Evolutionary conservation across 2,888 invertebrate genomes (phyloP).

Genomic region (Cinara cedri): DNA sequence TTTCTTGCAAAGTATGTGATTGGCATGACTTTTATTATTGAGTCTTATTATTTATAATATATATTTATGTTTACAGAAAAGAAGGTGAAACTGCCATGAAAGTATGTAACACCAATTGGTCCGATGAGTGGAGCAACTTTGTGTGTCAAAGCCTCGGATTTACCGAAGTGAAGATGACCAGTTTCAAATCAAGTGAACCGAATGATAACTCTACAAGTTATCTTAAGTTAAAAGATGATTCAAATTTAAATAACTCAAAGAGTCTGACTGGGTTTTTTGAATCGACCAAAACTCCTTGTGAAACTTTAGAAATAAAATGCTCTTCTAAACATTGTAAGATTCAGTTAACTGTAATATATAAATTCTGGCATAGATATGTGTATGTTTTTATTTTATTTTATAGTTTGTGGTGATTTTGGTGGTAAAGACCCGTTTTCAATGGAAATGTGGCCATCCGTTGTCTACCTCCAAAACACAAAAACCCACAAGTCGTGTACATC

Average conservation of each 20-base stretch:
- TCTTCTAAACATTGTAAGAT: constrained; percentile 68
- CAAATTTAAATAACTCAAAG: constrained; percentile 60
- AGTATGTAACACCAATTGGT: constrained; percentile 63
- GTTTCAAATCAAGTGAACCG: constrained; percentile 61
- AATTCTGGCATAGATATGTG: neutral
- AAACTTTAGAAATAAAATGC: constrained; percentile 65
- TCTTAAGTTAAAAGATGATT: constrained; percentile 61
- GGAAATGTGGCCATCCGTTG: constrained; percentile 69
- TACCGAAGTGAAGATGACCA: constrained; percentile 63
- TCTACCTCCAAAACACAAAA: constrained; percentile 65
- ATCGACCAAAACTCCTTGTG: constrained; percentile 63
- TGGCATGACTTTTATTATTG: constrained; percentile 61
- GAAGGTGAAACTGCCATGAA: constrained; percentile 32
- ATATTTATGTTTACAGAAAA: constrained; percentile 26
- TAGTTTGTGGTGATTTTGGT: constrained; percentile 64
- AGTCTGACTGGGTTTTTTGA: constrained; percentile 65
- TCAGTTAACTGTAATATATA: neutral
- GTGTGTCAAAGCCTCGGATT: constrained; percentile 68
- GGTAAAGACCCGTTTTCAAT: constrained; percentile 63
- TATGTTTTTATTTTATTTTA: constrained; percentile 27
- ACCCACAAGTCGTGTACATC: constrained; percentile 65
- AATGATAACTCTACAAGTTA: constrained; percentile 57
- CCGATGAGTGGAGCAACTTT: constrained; percentile 66
- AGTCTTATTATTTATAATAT: neutral
- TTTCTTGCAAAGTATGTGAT: constrained; percentile 37